Base-by-base conservation (phyloP, 1,140 invertebrate species). In the Pentalonia nigronervosa region DNA sequence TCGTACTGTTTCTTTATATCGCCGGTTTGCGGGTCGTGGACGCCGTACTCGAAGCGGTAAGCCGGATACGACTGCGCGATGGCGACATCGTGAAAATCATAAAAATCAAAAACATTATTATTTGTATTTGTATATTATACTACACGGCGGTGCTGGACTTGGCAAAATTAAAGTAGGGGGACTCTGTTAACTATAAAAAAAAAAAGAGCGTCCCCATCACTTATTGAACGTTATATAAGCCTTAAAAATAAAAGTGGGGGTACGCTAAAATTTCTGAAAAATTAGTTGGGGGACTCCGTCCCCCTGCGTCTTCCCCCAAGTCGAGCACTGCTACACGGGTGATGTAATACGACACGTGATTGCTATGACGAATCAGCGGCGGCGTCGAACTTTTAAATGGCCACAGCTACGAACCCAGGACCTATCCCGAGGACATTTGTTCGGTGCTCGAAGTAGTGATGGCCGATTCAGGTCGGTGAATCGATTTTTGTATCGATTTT, bases 1-100 rank as follows among this genome's bases (percentile, higher is more conserved):
- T 95, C 95, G 94, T 94, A 95, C 94, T 95, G 95, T 76, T 94
- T 94, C 56, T 95, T 94, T 90, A 95, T 94, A 91, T 95, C 95
- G 36, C 95, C 95, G 76, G 94, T 94, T 87, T 95, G 94, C 14
- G 94, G 94, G 93, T 95, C 95, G 92, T 95, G 94, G 25, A 95
- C 95, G 47, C 94, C 95, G 94, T 95, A 95, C 94, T 95, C 94
- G 94, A 95, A 95, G 36, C 94, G 94, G 94, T 95, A 95, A 53
- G 94, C 94, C 20, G 94, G 94, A 93, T 94, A 94, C 6, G 94
- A 87, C 94, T 94, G 86, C 23, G 30, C 23, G 34, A 2, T 1
- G 41, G 21, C 30, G 23, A 90, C 45, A 47, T 81, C 9, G 81
- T 30, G 23, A 34, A 76, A 34, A 84, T 3, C 76, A 36, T 20